These are phyloP conservation scores for Pseudopipra pipra DNA, from an alignment of 2,113 vertebrate genomes.

Conservation along the genomic window DNA sequence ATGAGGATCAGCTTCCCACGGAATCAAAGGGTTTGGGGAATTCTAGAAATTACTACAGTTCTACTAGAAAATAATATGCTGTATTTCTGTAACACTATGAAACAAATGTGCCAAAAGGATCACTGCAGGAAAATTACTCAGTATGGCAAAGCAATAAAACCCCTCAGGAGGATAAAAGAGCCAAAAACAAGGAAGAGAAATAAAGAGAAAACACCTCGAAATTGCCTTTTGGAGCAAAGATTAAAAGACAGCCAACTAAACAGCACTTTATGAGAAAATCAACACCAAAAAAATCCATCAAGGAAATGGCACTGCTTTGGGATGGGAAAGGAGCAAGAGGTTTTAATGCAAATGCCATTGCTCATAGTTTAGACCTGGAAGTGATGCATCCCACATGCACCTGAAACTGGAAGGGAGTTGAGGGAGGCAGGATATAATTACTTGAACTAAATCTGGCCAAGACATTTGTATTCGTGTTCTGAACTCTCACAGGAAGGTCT, in stretches of 20 bases:
- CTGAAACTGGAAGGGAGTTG: neutral
- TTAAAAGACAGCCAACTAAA: neutral
- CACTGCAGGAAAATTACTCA: neutral
- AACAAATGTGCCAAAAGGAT: neutral
- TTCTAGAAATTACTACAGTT: neutral
- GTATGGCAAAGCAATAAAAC: neutral
- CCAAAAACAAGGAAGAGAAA: neutral
- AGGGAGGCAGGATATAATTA: neutral
- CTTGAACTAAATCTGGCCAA: neutral
- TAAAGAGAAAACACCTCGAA: neutral
- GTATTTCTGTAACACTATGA: neutral
- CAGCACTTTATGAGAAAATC: neutral
- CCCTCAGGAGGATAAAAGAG: neutral
- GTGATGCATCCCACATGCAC: neutral
- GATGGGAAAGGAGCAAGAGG: neutral
- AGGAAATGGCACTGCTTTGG: neutral
- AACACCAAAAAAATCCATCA: neutral
- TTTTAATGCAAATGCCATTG: neutral
- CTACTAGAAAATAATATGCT: neutral
- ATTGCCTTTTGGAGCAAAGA: neutral
- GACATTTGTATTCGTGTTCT: neutral
- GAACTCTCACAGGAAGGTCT: neutral
- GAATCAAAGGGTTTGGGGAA: neutral
- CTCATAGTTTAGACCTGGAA: neutral
- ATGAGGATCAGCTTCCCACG: neutral